These are phyloP conservation scores for Pogonomyrmex californicus DNA, from an alignment of 1,140 invertebrate species.

Conservation along the genomic window DNA sequence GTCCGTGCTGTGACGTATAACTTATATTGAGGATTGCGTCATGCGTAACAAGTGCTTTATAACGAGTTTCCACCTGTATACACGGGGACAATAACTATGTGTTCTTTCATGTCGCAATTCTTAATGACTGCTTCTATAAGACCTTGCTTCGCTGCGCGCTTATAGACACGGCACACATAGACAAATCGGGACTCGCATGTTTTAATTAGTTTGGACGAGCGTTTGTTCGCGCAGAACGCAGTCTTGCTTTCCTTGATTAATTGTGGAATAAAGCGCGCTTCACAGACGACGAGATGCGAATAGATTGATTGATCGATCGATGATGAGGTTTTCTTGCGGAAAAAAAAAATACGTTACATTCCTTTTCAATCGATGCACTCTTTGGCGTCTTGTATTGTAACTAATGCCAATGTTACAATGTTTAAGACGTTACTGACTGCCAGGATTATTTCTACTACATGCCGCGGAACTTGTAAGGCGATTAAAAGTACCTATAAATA, in stretches of 20 bases:
- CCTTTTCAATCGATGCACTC: constrained; percentile 7
- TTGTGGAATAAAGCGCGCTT: constrained; percentile 46
- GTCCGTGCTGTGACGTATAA: constrained; percentile 39
- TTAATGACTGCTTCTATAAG: constrained; percentile 46
- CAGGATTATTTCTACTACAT: neutral
- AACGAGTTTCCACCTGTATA: constrained; percentile 61
- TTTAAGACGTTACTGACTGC: constrained; percentile 20
- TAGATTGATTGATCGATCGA: constrained; percentile 62
- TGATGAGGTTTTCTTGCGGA: constrained; percentile 54
- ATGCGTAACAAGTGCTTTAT: constrained; percentile 64
- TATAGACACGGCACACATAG: neutral
- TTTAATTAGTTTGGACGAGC: constrained; percentile 54
- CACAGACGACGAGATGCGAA: neutral
- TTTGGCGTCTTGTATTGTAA: constrained; percentile 8
- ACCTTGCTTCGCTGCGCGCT: constrained; percentile 28
- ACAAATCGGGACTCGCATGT: constrained; percentile 29
- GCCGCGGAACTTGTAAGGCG: constrained; percentile 16
- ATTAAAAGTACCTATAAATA: constrained; percentile 35
- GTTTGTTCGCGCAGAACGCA: constrained; percentile 51
- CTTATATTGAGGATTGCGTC: constrained; percentile 48
- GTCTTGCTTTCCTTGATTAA: constrained; percentile 53
- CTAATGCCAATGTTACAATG: constrained; percentile 17
- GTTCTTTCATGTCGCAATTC: constrained; percentile 54
- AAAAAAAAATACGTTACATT: constrained; percentile 43
- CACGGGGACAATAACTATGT: constrained; percentile 56